Evolutionary conservation across 2,113 vertebrate genomes (phyloP), one percentile per base, ranked within the genome.

Genomic region (Phyllostomus hastatus): DNA sequence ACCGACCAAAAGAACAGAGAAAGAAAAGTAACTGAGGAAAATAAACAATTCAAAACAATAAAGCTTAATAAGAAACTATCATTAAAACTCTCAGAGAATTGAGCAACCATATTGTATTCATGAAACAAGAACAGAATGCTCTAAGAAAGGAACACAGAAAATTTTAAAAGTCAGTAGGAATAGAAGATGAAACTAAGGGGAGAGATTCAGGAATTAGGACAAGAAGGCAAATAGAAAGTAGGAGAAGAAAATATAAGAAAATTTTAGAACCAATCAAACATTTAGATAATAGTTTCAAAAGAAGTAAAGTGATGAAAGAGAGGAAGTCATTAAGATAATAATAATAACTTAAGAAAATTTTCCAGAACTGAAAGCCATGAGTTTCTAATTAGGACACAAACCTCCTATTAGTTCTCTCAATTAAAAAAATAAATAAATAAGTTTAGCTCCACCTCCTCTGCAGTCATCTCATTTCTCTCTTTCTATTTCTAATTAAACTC

Each of bases 91-190:
- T 82, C 61, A 69, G 31, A 78, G 54, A 94, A 86, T 82, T 31
- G 59, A 75, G 67, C 4, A 5, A 24, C 11, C 7, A 12, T 26
- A 54, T 31, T 85, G 20, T 80, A 79, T 38, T 64, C 38, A 84
- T 24, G 31, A 87, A 94, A 96, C n/a, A 90, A 97, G 85, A 95
- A 84, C 28, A 92, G 57, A 57, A 87, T 24, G 35, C 12, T 31
- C 35, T 48, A 48, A 69, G 15, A 97, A 78, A 90, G 24, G 41
- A n/a, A 41, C 10, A 67, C 2, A 33, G 22, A 92, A 91, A n/a
- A 64, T 20, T 46, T 90, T 46, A 57, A 82, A 66, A 76, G 14
- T 95, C 46, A 38, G 2, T 80, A 57, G 31, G 16, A 88, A 10
- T 83, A 59, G 41, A 61, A 41, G 11, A 20, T 85, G 59, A 72